Evolutionary conservation across 64 coral and sea anemone genomes (phyloP).

Genomic region (Porites lutea): DNA sequence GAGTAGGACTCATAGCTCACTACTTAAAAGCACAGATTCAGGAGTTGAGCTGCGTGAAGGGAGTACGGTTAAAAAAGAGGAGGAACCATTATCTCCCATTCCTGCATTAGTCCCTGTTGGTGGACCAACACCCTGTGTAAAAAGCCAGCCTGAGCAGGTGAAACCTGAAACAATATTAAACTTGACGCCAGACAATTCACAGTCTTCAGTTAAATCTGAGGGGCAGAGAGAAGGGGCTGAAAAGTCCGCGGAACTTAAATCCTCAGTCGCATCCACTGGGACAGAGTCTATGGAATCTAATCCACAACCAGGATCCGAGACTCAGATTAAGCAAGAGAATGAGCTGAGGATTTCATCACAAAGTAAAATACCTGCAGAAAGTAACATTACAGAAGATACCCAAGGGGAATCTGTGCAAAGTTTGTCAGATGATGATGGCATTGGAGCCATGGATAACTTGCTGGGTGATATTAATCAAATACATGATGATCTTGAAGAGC

Average conservation of each 20-base stretch:
- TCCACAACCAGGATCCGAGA: neutral
- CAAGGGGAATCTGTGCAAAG: conserved; percentile 4
- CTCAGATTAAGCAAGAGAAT: conserved; percentile 33
- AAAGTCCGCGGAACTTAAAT: neutral
- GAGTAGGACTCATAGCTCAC: neutral
- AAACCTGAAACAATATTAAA: neutral
- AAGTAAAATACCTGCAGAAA: neutral
- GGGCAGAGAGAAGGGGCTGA: neutral
- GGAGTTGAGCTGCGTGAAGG: neutral
- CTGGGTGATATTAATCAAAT: conserved; percentile 54
- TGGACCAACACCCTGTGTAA: neutral
- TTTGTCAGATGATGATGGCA: conserved; percentile 28
- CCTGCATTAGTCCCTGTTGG: conserved; percentile 73
- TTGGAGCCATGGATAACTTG: conserved; percentile 61
- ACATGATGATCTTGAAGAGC: conserved; percentile 45
- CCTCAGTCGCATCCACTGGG: neutral
- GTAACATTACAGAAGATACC: neutral
- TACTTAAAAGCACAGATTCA: neutral
- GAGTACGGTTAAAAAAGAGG: conserved; percentile 19
- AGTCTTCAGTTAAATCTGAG: neutral
- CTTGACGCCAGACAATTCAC: neutral
- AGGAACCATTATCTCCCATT: conserved; percentile 49
- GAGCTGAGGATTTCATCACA: neutral
- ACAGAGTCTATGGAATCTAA: neutral
- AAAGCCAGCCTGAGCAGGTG: neutral